These are phyloP conservation scores for Dinomys branickii DNA, from an alignment of 2,113 vertebrate species.

Conservation along the genomic window DNA sequence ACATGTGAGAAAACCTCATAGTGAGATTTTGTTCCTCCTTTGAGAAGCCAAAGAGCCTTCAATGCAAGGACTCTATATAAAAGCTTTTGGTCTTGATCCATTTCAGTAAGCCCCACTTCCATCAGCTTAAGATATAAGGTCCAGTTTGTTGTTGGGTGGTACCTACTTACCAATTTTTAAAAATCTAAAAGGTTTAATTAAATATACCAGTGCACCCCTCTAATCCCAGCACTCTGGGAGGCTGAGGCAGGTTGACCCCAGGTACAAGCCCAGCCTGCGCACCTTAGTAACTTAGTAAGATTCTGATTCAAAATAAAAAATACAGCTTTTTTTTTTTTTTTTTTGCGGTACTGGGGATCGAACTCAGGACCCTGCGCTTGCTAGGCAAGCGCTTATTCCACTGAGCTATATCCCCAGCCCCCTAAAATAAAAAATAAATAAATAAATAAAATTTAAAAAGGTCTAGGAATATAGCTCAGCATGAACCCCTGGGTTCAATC, in stretches of 20 bases:
- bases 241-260: background rate
- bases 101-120: background rate
- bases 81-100: background rate
- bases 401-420: too few relatives aligned
- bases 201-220: background rate
- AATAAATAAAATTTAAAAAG: background rate
- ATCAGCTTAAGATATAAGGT: background rate
- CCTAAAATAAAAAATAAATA: too few relatives aligned
- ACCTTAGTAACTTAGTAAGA: background rate
- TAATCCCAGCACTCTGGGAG: background rate
- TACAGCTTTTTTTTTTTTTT: too few relatives aligned
- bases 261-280: background rate
- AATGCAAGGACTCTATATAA: background rate
- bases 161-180: background rate
- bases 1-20: background rate
- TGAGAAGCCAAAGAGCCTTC: background rate
- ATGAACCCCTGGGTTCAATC: background rate
- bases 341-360: too few relatives aligned
- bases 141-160: too few relatives aligned
- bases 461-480: background rate
- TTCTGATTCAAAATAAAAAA: background rate
- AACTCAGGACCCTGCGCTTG: too few relatives aligned
- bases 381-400: too few relatives aligned
- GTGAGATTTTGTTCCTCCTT: background rate
- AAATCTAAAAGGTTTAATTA: background rate